A percentile compares a stretch with the other conserved stretches of the same genome.
phyloP scores from a whole-genome alignment of 2,888 invertebrate genomes.

The Periphyllus acericola region DNA sequence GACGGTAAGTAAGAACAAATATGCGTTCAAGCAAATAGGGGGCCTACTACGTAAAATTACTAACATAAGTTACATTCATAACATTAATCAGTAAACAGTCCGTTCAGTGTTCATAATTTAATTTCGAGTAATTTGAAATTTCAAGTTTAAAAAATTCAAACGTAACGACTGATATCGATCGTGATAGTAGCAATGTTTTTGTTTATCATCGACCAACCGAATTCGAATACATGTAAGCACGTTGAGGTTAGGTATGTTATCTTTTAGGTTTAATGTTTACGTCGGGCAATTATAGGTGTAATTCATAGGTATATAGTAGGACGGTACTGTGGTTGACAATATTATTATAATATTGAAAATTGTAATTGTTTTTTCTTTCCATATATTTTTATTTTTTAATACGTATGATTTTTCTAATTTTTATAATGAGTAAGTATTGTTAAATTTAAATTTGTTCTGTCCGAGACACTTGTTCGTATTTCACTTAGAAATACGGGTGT shows the following conservation, averaged over 20 bases:
- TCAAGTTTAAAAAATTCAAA: no score
- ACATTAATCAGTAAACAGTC: no score
- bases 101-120: no score
- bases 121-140: no score
- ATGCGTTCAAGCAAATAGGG: no score
- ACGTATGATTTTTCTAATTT: background rate
- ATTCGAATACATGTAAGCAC: slow-evolving; percentile 38
- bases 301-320: background rate
- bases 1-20: no score
- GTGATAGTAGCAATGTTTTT: background rate
- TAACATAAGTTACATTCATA: no score
- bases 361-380: background rate
- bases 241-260: slow-evolving; percentile 50
- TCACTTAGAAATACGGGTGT: background rate
- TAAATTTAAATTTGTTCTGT: background rate
- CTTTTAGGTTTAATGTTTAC: slow-evolving; percentile 32
- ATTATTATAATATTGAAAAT: background rate
- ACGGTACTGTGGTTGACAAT: background rate
- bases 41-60: no score
- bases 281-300: background rate
- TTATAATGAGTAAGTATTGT: background rate
- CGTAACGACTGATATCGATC: no score
- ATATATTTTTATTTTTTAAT: background rate
- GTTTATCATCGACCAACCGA: slow-evolving; percentile 38
- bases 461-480: background rate